Conservation (phyloP, 2,888 invertebrate genomes). For the Platerodrilus igneus region DNA sequence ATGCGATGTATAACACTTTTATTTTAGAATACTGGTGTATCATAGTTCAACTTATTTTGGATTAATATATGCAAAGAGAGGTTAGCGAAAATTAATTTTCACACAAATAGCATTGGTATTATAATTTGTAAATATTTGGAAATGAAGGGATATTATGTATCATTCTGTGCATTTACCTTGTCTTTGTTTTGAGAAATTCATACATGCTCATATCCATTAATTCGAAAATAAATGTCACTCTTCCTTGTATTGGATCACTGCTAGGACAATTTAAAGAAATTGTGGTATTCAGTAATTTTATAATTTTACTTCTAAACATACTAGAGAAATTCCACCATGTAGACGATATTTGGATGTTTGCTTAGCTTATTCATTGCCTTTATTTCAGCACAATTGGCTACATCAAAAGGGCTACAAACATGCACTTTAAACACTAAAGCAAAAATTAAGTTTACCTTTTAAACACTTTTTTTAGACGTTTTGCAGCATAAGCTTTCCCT, state of each 20-base stretch:
- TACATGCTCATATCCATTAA: conserved; percentile 68
- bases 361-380: conserved; percentile 57
- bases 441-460: no score
- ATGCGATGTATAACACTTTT: no score
- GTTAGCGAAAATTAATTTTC: no score
- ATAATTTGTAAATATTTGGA: no score
- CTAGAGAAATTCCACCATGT: conserved; percentile 60
- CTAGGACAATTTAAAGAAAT: conserved; percentile 24
- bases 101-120: no score
- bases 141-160: no score
- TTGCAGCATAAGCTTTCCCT: conserved; percentile 57
- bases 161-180: conserved; percentile 46
- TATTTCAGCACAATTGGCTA: conserved; percentile 55
- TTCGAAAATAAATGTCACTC: conserved; percentile 60
- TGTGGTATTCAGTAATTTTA: conserved; percentile 16
- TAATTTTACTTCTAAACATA: conserved; percentile 44
- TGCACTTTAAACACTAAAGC: no score
- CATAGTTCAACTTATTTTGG: no score
- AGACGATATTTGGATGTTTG: conserved; percentile 58
- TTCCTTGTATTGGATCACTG: conserved; percentile 57
- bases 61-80: no score
- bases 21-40: no score
- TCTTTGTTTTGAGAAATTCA: conserved; percentile 56
- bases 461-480: conserved; percentile 59
- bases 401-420: conserved; percentile 47